Evolutionary conservation across 1,140 invertebrate genomes (phyloP).

Genomic region (Penaeus chinensis): DNA sequence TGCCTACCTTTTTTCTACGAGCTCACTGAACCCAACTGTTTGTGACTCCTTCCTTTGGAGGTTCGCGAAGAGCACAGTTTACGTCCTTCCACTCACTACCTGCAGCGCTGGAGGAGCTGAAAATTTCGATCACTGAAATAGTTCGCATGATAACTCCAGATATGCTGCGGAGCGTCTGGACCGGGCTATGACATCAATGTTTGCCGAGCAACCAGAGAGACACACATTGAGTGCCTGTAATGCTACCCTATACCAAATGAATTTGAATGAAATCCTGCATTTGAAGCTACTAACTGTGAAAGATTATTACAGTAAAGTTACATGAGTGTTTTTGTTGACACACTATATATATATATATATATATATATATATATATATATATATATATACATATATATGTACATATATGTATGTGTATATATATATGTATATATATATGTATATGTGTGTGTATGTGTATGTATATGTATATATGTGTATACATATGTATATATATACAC

Average conservation of each 20-base stretch:
- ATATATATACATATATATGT: neutral
- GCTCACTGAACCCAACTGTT: neutral
- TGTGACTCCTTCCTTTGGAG: conserved; percentile 27
- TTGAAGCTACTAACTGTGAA: neutral
- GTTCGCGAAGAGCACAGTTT: conserved; percentile 16
- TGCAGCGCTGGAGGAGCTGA: neutral
- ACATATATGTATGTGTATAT: neutral
- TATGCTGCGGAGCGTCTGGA: neutral
- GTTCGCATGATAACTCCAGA: too few species aligned
- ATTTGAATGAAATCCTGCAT: neutral
- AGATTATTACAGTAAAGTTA: neutral
- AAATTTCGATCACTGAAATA: conserved; percentile 22
- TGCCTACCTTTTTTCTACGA: neutral
- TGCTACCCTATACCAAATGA: neutral
- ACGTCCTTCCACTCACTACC: neutral
- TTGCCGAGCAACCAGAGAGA: too few species aligned
- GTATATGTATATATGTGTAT: too few species aligned
- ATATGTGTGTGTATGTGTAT: too few species aligned
- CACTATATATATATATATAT: neutral
- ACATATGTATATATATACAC: too few species aligned
- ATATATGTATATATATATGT: neutral
- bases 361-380: neutral
- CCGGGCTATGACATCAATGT: too few species aligned
- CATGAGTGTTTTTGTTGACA: neutral
- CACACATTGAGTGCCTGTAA: too few species aligned